Evolutionary conservation across 2,888 invertebrate genomes (phyloP).

Genomic region (Caenorhabditis imperialis): DNA sequence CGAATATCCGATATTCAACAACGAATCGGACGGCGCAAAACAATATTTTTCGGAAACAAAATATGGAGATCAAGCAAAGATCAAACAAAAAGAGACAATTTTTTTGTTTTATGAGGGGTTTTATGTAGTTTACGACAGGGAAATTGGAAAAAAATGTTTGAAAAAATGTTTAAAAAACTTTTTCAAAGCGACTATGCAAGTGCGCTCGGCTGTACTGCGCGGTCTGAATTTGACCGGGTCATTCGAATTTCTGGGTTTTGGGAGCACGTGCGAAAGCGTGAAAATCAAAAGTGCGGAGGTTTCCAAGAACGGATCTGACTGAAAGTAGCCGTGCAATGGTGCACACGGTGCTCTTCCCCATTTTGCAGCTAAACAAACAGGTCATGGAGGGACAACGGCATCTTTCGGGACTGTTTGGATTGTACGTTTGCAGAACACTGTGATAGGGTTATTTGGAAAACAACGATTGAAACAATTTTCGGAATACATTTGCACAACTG

Average conservation of each 20-base stretch:
- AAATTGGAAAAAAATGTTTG: neutral
- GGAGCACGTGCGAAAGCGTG: too few species aligned
- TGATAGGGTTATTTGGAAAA: too few species aligned
- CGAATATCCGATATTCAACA: neutral
- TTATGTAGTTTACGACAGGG: too few species aligned
- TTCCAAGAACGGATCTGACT: too few species aligned
- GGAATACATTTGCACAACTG: too few species aligned
- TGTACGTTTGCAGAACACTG: too few species aligned
- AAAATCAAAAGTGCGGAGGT: too few species aligned
- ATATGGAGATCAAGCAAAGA: neutral
- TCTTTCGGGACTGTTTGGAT: slow-evolving; percentile 11
- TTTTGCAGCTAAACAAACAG: slow-evolving; percentile 46
- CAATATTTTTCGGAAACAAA: slow-evolving; percentile 6
- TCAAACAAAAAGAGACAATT: too few species aligned
- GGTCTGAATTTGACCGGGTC: slow-evolving; percentile 4
- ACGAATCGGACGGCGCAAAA: neutral
- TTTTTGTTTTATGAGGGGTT: too few species aligned
- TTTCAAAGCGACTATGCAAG: neutral
- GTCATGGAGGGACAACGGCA: slow-evolving; percentile 44
- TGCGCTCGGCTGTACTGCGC: slow-evolving; percentile 8
- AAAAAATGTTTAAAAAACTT: neutral
- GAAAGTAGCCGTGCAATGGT: slow-evolving; percentile 12
- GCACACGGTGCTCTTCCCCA: neutral
- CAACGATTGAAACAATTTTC: too few species aligned
- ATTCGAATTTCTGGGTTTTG: slow-evolving; percentile 7